phyloP scores from a whole-genome alignment of 2,113 vertebrate species.

The Aleadryas rufinucha region DNA sequence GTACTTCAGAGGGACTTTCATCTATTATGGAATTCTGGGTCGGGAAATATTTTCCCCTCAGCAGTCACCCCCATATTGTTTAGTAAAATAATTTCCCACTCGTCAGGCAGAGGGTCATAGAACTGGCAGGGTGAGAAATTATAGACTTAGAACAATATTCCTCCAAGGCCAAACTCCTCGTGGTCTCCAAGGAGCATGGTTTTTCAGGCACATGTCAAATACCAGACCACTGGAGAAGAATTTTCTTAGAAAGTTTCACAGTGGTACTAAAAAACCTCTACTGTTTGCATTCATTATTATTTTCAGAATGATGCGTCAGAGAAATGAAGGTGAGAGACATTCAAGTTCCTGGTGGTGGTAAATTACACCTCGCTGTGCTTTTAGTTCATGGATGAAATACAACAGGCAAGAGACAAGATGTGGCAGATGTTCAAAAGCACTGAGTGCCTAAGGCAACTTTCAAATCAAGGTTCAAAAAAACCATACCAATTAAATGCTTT shows the following conservation, averaged over 20 bases:
- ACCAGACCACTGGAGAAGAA: neutral
- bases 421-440: neutral
- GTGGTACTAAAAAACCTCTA: neutral
- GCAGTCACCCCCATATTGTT: rapidly evolving
- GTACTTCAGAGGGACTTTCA: neutral
- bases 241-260: neutral
- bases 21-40: neutral
- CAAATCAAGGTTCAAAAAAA: neutral
- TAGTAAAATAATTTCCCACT: neutral
- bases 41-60: neutral
- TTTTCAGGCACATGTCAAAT: neutral
- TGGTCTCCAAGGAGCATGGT: neutral
- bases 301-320: neutral
- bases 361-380: neutral
- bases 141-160: neutral
- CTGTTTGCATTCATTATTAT: neutral
- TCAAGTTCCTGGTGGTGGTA: neutral
- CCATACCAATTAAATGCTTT: neutral
- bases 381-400: neutral
- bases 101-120: neutral
- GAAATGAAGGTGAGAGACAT: neutral
- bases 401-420: neutral
- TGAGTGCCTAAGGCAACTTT: neutral
- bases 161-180: neutral
- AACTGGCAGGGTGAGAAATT: neutral